phyloP scores from a whole-genome alignment of 2,888 invertebrate genomes.

The Pecten maximus region DNA sequence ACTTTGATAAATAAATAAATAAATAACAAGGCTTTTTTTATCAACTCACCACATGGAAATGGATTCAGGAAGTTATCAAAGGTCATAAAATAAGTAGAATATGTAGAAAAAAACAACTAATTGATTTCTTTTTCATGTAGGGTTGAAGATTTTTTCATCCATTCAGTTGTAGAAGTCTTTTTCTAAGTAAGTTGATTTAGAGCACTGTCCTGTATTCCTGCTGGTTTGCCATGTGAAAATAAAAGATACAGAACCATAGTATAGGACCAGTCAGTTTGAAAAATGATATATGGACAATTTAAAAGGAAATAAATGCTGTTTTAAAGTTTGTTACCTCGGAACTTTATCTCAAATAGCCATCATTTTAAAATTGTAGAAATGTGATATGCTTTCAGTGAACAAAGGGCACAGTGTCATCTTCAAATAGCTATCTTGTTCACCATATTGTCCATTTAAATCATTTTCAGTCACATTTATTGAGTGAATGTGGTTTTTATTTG shows the following conservation, averaged over 20 bases:
- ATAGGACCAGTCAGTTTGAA: background rate
- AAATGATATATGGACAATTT: background rate
- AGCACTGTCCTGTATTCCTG: background rate
- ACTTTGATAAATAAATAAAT: too few relatives aligned
- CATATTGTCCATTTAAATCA: background rate
- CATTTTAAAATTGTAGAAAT: background rate
- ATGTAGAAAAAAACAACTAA: too few relatives aligned
- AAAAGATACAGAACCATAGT: background rate
- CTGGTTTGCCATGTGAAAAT: background rate
- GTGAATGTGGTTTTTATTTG: background rate
- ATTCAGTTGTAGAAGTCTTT: background rate
- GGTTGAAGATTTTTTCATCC: too few relatives aligned
- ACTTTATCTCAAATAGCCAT: background rate
- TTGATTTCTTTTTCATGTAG: too few relatives aligned
- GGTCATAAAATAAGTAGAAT: too few relatives aligned
- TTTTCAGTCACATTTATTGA: background rate
- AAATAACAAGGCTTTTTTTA: too few relatives aligned
- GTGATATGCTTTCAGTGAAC: background rate
- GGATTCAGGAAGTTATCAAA: too few relatives aligned
- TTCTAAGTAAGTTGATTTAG: background rate
- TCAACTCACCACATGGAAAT: too few relatives aligned
- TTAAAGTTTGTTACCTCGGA: background rate
- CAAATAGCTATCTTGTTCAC: background rate
- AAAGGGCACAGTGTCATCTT: background rate
- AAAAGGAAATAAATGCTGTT: background rate